Conservation (phyloP, 1,140 invertebrate species). For the Aphis craccivora region DNA sequence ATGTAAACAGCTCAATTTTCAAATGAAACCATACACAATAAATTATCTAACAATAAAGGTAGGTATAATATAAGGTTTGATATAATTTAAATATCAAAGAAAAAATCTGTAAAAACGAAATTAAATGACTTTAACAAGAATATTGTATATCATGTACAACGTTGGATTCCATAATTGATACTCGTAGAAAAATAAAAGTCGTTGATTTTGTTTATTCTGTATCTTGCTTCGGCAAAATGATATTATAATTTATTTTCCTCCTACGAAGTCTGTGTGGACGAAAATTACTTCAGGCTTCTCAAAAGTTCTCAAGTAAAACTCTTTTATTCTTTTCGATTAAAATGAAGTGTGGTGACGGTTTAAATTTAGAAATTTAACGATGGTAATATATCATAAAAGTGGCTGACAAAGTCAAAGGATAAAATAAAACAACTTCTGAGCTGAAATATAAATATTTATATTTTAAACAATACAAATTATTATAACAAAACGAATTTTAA, state of each 20-base stretch:
- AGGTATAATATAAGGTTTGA: background rate
- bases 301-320: too few relatives aligned
- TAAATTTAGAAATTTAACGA: too few relatives aligned
- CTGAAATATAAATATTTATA: too few relatives aligned
- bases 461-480: too few relatives aligned
- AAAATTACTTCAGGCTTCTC: background rate
- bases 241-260: background rate
- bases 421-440: too few relatives aligned
- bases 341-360: too few relatives aligned
- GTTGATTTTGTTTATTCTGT: background rate
- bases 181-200: background rate
- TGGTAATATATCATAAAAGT: too few relatives aligned
- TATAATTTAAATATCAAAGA: conserved; percentile 1
- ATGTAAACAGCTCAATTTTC: background rate
- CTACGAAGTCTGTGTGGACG: background rate
- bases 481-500: too few relatives aligned
- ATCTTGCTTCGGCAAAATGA: background rate
- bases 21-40: background rate
- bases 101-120: background rate
- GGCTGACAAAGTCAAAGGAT: too few relatives aligned
- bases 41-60: background rate
- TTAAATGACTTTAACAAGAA: background rate
- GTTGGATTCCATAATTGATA: background rate
- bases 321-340: too few relatives aligned
- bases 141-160: background rate